Base-by-base conservation (phyloP, 2,797 vertebrate species). In the Tamandua tetradactyla region DNA sequence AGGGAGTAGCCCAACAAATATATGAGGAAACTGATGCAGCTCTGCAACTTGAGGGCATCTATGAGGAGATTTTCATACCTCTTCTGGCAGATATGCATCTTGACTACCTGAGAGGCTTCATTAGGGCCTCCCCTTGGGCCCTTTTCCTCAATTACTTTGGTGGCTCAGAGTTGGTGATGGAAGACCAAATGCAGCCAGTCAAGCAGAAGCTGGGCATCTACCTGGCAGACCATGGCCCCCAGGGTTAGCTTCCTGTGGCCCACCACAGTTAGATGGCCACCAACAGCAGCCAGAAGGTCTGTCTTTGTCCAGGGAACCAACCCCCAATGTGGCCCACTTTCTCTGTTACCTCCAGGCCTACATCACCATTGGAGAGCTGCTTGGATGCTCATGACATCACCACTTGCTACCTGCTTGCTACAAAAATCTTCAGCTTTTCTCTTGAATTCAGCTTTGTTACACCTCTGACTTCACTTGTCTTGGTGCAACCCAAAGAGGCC, bases 361-460 rank as follows among this genome's bases (percentile, higher is more conserved):
- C 92, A 98, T 98, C 92, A 99, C 99, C 64, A 99, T 99, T 97
- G 98, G 99, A 80, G 98, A 99, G 95, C 97, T 99, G 85, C 97
- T 99, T n/a, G 4, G 96, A 98, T 78, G 98, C 98, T 49, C 98
- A 98, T 91, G 98, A 99, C 88, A 94, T 98, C 0, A 93, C 97
- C 2, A 97, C 95, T 9, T 98, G 98, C 94, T 97, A 97, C 57
- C 86, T 99, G 49, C 97, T 99, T 64, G 91, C 97, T 5, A 98
- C 99, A 23, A 99, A 99, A 96, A 98, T 99, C 74, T 98, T 98
- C 92, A 99, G 98, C 61, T 98, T 99, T 23, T 99, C 99, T 3
- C 98, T 99, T 12, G 98, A 98, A 94, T 99, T 99, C 89, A 99
- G 99, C 96, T 99, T 99, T 91, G 99, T 99, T 23, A 99, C 99